Evolutionary conservation across 2,113 vertebrate genomes (phyloP).

Genomic region (Felis chaus): DNA sequence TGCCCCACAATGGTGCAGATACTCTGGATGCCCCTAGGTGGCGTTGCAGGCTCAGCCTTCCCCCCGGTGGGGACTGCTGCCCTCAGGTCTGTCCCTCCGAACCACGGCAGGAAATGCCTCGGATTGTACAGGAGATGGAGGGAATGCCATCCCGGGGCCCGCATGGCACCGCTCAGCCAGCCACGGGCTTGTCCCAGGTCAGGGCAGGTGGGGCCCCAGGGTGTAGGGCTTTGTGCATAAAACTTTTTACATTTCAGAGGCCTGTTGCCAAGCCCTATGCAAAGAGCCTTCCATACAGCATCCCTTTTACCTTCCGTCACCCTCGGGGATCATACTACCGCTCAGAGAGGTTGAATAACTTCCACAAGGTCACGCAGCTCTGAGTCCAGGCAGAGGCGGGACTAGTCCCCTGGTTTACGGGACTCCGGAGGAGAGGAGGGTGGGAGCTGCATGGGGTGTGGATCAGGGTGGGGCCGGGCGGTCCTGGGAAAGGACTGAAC

Average conservation of each 20-base stretch:
- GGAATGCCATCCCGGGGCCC: not conserved
- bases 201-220: not conserved
- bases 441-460: fast-evolving
- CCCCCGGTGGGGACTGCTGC: fast-evolving
- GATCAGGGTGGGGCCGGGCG: not conserved
- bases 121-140: not conserved
- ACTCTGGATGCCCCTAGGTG: not conserved
- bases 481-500: too few relatives aligned
- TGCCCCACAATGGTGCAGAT: not conserved
- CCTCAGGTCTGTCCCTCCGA: not conserved
- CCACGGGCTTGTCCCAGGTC: not conserved
- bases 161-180: not conserved
- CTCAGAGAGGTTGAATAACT: not conserved
- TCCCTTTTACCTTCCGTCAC: not conserved
- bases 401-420: too few relatives aligned
- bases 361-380: not conserved
- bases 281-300: not conserved
- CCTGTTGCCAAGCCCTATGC: not conserved
- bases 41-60: not conserved
- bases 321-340: not conserved
- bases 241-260: not conserved
- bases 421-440: not conserved
- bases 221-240: fast-evolving
- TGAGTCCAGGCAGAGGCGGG: not conserved
- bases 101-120: not conserved